Evolutionary conservation across 2,797 vertebrate species (phyloP).

Genomic region (Tragelaphus eurycerus): DNA sequence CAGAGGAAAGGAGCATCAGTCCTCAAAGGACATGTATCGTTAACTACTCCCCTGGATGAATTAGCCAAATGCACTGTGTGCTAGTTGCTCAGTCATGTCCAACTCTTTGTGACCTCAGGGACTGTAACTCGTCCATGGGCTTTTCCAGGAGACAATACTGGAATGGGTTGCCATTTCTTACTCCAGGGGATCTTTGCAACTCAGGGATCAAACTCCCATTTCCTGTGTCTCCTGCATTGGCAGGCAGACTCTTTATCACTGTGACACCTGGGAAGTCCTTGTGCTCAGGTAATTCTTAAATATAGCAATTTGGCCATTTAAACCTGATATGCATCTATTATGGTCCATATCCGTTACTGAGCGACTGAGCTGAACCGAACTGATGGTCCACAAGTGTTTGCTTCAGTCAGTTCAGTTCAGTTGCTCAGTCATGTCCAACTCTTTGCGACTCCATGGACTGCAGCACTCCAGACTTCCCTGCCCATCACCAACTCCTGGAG

Average conservation of each 20-base stretch:
- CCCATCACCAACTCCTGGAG: not conserved
- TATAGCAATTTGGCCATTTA: not conserved
- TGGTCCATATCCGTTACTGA: not conserved
- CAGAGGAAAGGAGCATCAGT: not conserved
- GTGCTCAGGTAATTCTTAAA: not conserved
- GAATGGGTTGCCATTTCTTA: not conserved
- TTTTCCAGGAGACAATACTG: not conserved
- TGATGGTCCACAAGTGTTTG: not conserved
- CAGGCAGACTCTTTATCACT: not conserved
- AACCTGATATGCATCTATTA: not conserved
- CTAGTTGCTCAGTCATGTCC: not conserved
- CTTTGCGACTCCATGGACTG: not conserved
- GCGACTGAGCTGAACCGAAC: not conserved
- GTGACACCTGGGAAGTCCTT: not conserved
- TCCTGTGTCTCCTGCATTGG: not conserved
- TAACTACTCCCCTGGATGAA: not conserved
- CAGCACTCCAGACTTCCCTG: not conserved
- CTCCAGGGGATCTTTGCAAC: not conserved
- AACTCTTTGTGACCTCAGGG: not conserved
- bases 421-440: not conserved
- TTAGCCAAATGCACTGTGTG: not conserved
- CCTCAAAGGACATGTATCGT: rapidly evolving
- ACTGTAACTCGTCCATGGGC: not conserved
- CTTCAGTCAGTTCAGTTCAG: not conserved
- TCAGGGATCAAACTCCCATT: not conserved